A percentile compares a stretch with the other conserved stretches of the same genome.
Evolutionary conservation across 2,888 invertebrate species (phyloP).

Genomic region (Xestia sexstrigata): DNA sequence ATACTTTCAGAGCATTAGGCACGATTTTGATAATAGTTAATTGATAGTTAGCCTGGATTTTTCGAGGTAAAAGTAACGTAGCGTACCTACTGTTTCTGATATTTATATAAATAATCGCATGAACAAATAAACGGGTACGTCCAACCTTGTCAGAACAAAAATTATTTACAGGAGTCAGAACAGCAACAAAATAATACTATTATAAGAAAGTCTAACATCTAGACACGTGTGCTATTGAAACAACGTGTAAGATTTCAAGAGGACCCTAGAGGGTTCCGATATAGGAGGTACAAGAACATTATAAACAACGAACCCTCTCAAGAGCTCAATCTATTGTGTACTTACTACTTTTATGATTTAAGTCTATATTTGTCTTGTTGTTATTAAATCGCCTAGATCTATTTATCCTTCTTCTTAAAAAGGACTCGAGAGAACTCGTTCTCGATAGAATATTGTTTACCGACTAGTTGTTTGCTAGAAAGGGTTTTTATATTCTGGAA

Average conservation of each 20-base stretch:
- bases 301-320: conserved; percentile 15
- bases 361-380: conserved; percentile 10
- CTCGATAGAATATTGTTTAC: not conserved
- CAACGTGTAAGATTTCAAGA: conserved; percentile 9
- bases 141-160: too few relatives aligned
- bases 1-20: not conserved
- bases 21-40: too few relatives aligned
- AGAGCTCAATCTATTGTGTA: conserved; percentile 13
- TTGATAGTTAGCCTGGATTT: too few relatives aligned
- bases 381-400: conserved; percentile 27
- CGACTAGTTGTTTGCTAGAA: not conserved
- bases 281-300: conserved; percentile 20
- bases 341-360: conserved; percentile 3
- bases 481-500: not conserved
- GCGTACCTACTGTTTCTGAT: too few relatives aligned
- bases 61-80: not conserved
- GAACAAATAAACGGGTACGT: too few relatives aligned
- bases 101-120: not conserved
- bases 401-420: not conserved
- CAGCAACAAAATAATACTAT: not conserved
- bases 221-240: conserved; percentile 14
- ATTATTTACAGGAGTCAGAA: not conserved
- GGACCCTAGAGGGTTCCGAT: not conserved
- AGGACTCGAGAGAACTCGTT: not conserved
- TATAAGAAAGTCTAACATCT: not conserved